These are phyloP conservation scores for Aspidiotus rigidus DNA, from an alignment of 2,888 invertebrate genomes.

Conservation along the genomic window DNA sequence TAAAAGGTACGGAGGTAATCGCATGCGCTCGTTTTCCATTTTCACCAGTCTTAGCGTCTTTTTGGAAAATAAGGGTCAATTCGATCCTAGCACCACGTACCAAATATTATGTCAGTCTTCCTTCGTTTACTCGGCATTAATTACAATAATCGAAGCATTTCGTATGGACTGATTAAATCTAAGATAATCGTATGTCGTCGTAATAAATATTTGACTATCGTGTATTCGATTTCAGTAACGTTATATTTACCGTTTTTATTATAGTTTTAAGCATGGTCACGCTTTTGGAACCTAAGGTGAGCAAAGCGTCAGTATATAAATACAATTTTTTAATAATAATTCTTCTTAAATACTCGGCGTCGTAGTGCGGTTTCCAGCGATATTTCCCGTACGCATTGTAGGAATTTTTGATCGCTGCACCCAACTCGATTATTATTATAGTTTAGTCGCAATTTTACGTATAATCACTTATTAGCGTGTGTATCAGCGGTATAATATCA, in stretches of 20 bases:
- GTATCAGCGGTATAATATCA: too few relatives aligned
- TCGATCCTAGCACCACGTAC: not conserved
- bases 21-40: conserved; percentile 16
- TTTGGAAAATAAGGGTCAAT: conserved; percentile 27
- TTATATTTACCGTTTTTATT: conserved; percentile 10
- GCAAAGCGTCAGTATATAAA: not conserved
- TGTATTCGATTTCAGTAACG: not conserved
- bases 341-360: too few relatives aligned
- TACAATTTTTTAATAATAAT: too few relatives aligned
- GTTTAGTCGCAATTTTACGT: too few relatives aligned
- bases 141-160: conserved; percentile 29
- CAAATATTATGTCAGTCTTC: conserved; percentile 28
- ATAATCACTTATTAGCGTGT: too few relatives aligned
- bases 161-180: conserved; percentile 24
- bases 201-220: not conserved
- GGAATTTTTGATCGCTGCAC: too few relatives aligned
- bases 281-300: conserved; percentile 26
- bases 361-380: too few relatives aligned
- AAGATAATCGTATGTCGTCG: conserved; percentile 9
- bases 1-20: conserved; percentile 9
- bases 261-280: conserved; percentile 23
- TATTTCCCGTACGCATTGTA: too few relatives aligned
- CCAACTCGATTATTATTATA: too few relatives aligned
- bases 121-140: conserved; percentile 26
- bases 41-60: conserved; percentile 22